Evolutionary conservation across 2,888 invertebrate species (phyloP), one percentile per base, ranked within the genome.

Genomic region (Coecobrya sp.): DNA sequence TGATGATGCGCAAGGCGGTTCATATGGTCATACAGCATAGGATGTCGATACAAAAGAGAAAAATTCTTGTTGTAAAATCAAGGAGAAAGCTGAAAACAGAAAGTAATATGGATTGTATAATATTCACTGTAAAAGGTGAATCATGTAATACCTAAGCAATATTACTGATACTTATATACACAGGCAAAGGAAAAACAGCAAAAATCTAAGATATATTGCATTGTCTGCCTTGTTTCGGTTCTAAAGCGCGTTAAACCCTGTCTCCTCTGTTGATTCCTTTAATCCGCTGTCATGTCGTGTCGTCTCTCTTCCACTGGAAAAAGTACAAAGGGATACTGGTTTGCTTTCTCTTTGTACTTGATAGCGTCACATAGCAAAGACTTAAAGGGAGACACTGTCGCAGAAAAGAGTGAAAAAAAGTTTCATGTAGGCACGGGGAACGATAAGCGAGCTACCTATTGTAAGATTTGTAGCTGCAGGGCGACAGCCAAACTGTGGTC

Each of bases 201-300:
- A 36, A 36, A 36, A 36, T n/a, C 55, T n/a, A n/a, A 55, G 55
- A n/a, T n/a, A n/a, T n/a, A 55, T 55, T 55, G n/a, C 55, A 55
- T 55, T 36, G 36, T 36, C 36, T 36, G 36, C 36, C 36, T 36
- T 4, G 36, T 36, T n/a, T n/a, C 36, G 2, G 36, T 36, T 36
- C 36, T 4, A 55, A 55, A 55, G 5, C 55, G 55, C 19, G 55
- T 55, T 55, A 19, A 55, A 55, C 19, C 55, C 19, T n/a, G 22
- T 73, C 7, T 73, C 73, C 11, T 16, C 27, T 73, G 73, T 42
- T 73, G 73, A 73, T 73, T 73, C 73, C 73, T 42, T 70, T 36
- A 73, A 73, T 36, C 73, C 73, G 7, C 25, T 65, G 19, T 65
- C 36, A 3, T 36, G 30, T 73, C n/a, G 19, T 36, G 30, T 73